These are phyloP conservation scores for Danio kyathit DNA, from an alignment of 2,797 vertebrate genomes.

Conservation along the genomic window DNA sequence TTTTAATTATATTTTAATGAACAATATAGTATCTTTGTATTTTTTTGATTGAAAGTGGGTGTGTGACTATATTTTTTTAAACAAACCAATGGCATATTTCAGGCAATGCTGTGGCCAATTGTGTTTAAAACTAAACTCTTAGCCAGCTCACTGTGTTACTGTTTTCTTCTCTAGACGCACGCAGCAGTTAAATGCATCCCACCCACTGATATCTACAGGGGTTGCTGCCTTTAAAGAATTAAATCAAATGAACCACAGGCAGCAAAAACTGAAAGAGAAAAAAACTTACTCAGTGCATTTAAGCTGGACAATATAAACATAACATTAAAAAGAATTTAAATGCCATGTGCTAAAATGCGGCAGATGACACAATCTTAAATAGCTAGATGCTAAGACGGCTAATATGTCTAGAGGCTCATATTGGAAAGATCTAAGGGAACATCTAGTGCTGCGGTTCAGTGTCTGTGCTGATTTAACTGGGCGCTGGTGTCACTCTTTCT, in stretches of 20 bases:
- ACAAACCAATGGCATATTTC: not conserved
- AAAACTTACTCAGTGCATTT: slow-evolving; percentile 4
- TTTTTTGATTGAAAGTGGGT: too few relatives aligned
- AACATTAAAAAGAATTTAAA: slow-evolving; percentile 18
- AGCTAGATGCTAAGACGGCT: not conserved
- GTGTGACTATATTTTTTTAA: not conserved
- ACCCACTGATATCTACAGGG: slow-evolving; percentile 29
- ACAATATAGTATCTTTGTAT: too few relatives aligned
- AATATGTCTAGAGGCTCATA: slow-evolving; percentile 19
- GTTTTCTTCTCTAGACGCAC: slow-evolving; percentile 4
- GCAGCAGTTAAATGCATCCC: slow-evolving; percentile 13
- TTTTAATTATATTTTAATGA: too few relatives aligned
- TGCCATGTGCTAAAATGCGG: slow-evolving; percentile 15
- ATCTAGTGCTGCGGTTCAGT: slow-evolving; percentile 8
- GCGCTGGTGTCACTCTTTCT: slow-evolving; percentile 6
- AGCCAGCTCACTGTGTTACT: not conserved
- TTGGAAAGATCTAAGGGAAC: slow-evolving; percentile 32
- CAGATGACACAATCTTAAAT: slow-evolving; percentile 24
- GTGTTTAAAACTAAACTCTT: not conserved
- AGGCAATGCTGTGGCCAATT: not conserved
- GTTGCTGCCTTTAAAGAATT: slow-evolving; percentile 34
- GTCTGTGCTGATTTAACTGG: slow-evolving; percentile 29
- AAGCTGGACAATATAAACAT: slow-evolving; percentile 6
- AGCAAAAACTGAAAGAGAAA: not conserved
- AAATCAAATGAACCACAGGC: slow-evolving; percentile 28